Evolutionary conservation across 2,888 invertebrate species (phyloP).

Genomic region (Cloeon dipterum): DNA sequence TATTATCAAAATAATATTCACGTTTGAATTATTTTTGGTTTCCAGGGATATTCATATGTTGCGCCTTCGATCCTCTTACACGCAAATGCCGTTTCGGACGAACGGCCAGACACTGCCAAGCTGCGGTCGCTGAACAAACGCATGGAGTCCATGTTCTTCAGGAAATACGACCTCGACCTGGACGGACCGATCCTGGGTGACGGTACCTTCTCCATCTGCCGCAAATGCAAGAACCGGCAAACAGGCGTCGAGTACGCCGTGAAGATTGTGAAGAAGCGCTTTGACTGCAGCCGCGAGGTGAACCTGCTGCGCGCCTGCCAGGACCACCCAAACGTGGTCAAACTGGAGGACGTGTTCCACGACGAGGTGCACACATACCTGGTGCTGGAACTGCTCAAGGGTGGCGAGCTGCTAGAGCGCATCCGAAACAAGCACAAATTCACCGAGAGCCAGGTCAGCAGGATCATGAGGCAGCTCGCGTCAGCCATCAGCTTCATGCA

Average conservation of each 20-base stretch:
- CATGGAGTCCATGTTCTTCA: slow-evolving; percentile 68
- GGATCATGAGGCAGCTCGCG: slow-evolving; percentile 58
- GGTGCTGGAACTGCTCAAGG: slow-evolving; percentile 62
- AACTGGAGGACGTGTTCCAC: slow-evolving; percentile 57
- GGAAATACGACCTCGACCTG: slow-evolving; percentile 52
- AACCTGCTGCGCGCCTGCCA: slow-evolving; percentile 60
- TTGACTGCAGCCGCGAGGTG: slow-evolving; percentile 49
- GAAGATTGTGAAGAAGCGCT: slow-evolving; percentile 51
- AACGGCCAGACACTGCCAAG: slow-evolving; percentile 24
- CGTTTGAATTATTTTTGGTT: slow-evolving; percentile 7
- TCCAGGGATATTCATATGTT: slow-evolving; percentile 79
- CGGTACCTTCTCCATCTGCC: slow-evolving; percentile 73
- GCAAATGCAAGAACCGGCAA: slow-evolving; percentile 48
- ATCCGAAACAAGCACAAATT: slow-evolving; percentile 40
- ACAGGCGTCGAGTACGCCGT: slow-evolving; percentile 64
- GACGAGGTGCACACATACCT: slow-evolving; percentile 75
- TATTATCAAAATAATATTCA: too few relatives aligned
- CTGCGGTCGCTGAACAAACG: slow-evolving; percentile 31
- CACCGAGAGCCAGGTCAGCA: slow-evolving; percentile 55
- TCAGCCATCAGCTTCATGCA: slow-evolving; percentile 73
- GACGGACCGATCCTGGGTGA: slow-evolving; percentile 52
- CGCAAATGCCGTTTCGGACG: slow-evolving; percentile 51
- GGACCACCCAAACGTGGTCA: slow-evolving; percentile 71
- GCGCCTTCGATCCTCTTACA: slow-evolving; percentile 76
- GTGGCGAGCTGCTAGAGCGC: slow-evolving; percentile 55